phyloP scores from a whole-genome alignment of 2,797 vertebrate genomes.

The Varecia variegata region DNA sequence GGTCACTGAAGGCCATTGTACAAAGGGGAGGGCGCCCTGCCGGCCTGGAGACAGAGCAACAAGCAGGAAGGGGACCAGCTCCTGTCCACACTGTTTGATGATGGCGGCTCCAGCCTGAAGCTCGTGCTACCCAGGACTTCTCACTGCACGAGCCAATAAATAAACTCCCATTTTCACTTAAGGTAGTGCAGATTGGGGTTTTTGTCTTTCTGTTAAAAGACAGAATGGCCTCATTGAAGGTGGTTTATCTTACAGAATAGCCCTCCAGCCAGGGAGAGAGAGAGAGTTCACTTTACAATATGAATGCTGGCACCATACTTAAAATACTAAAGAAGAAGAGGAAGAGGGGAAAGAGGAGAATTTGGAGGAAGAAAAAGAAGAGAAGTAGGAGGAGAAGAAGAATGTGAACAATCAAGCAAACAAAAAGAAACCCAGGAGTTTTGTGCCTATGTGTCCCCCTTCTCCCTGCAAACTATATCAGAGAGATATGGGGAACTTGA shows the following conservation, averaged over 20 bases:
- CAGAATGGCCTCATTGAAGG: not conserved
- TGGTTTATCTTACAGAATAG: not conserved
- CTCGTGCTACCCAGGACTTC: not conserved
- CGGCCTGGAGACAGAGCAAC: not conserved
- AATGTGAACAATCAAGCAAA: not conserved
- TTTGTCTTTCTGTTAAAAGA: not conserved
- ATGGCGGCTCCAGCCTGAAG: not conserved
- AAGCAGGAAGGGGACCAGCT: not conserved
- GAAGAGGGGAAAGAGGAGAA: not conserved
- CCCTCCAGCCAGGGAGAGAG: too few species aligned
- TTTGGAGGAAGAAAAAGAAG: not conserved
- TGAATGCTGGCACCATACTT: not conserved
- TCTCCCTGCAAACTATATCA: not conserved
- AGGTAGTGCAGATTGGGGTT: not conserved
- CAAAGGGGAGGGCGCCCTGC: fast-evolving
- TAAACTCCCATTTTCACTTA: not conserved
- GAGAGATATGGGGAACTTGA: not conserved
- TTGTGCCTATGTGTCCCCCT: fast-evolving
- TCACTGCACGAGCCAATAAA: not conserved
- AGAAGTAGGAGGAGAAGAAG: not conserved
- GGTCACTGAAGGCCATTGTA: not conserved
- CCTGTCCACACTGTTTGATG: fast-evolving
- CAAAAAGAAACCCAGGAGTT: not conserved
- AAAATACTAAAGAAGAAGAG: not conserved
- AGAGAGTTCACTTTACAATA: not conserved